phyloP scores from a whole-genome alignment of 1,140 invertebrate species.

The Zophobas morio region DNA sequence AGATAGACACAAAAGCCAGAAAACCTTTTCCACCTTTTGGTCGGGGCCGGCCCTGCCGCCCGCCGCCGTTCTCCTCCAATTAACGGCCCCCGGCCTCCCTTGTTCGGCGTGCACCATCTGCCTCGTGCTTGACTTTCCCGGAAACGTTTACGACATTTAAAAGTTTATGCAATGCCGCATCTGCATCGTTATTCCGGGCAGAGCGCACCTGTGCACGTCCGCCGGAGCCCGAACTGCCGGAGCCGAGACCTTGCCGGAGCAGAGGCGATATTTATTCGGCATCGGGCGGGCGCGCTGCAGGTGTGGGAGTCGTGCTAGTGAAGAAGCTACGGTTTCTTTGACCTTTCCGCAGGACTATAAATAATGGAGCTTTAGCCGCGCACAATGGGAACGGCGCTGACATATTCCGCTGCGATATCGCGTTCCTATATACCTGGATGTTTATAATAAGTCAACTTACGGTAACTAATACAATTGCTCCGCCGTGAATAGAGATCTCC shows the following conservation, averaged over 20 bases:
- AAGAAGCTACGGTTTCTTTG: constrained; percentile 37
- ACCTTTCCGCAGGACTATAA: constrained; percentile 40
- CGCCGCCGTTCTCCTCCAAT: too few species aligned
- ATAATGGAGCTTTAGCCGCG: constrained; percentile 34
- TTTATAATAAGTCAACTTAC: constrained; percentile 40
- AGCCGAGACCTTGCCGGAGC: not conserved
- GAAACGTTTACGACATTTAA: not conserved
- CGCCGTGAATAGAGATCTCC: constrained; percentile 36
- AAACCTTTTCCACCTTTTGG: too few species aligned
- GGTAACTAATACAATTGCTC: constrained; percentile 42
- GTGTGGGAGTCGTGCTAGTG: constrained; percentile 25
- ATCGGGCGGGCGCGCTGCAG: constrained; percentile 4
- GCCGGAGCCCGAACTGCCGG: not conserved
- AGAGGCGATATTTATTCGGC: constrained; percentile 21
- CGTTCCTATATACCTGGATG: constrained; percentile 27
- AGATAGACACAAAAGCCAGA: too few species aligned
- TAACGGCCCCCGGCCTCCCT: too few species aligned
- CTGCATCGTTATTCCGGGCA: not conserved
- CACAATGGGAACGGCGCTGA: constrained; percentile 23
- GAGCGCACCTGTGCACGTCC: constrained; percentile 15
- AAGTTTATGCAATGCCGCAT: constrained; percentile 4
- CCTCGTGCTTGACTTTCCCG: not conserved
- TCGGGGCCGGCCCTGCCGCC: too few species aligned
- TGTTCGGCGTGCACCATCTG: too few species aligned
- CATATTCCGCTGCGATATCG: constrained; percentile 38